phyloP scores from a whole-genome alignment of 2,113 vertebrate species.

The Lycocorax pyrrhopterus region DNA sequence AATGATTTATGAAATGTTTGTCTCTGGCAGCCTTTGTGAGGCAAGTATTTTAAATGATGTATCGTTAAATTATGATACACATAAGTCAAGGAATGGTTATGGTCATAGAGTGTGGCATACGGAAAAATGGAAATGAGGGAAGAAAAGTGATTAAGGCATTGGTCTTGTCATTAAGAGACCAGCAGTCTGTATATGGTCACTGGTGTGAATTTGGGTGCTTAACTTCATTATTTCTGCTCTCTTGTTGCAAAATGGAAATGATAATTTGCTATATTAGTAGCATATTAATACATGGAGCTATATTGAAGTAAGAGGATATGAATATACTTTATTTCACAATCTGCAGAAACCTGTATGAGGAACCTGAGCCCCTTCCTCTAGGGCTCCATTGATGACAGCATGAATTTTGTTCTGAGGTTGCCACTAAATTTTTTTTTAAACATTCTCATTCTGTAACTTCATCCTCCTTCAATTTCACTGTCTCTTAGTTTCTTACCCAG shows the following conservation, averaged over 20 bases:
- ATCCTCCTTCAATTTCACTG: not conserved
- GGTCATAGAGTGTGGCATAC: not conserved
- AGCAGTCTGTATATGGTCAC: not conserved
- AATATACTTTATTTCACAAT: not conserved
- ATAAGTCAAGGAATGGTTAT: slow-evolving; percentile 1
- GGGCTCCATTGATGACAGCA: not conserved
- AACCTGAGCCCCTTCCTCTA: not conserved
- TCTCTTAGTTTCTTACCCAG: not conserved
- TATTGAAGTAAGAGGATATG: not conserved
- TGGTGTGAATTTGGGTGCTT: not conserved
- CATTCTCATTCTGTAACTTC: not conserved
- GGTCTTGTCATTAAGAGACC: not conserved
- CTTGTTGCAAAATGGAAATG: not conserved
- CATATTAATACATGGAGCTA: not conserved
- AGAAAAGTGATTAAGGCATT: not conserved
- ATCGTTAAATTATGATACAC: not conserved
- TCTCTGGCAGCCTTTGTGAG: not conserved
- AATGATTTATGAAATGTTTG: slow-evolving; percentile 28
- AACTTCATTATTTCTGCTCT: not conserved
- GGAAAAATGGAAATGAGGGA: not conserved
- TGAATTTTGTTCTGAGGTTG: not conserved
- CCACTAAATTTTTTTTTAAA: not conserved
- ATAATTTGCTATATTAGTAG: not conserved
- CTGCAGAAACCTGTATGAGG: not conserved
- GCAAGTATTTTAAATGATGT: not conserved